A percentile compares a stretch with the other conserved stretches of the same genome.
Conservation (phyloP, 2,888 invertebrate species). For the Macropis europaea region DNA sequence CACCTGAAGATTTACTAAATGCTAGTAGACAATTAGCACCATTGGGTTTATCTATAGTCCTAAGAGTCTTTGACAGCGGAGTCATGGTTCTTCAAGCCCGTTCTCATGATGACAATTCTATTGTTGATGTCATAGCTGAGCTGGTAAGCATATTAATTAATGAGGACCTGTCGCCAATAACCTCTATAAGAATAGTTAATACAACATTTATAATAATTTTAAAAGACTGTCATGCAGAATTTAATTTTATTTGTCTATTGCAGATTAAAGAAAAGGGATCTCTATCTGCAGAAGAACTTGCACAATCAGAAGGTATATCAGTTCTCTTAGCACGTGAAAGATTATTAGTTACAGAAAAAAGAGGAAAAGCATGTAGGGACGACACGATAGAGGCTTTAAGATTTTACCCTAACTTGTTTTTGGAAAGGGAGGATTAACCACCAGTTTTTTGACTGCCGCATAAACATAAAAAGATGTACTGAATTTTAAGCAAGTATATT, state of each 20-base stretch:
- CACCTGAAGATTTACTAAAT: conserved; percentile 97
- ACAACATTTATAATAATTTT: no score
- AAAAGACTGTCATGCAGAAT: background rate
- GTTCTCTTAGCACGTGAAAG: conserved; percentile 94
- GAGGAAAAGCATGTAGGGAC: conserved; percentile 94
- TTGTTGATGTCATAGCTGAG: conserved; percentile 85
- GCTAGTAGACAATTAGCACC: conserved; percentile 89
- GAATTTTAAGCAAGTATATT: conserved; percentile 6
- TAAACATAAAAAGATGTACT: conserved; percentile 1
- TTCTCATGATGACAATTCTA: conserved; percentile 86
- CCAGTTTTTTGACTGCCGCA: background rate
- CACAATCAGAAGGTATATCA: conserved; percentile 91
- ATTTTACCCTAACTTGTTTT: conserved; percentile 95
- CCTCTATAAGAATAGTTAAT: no score
- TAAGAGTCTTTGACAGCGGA: conserved; percentile 95
- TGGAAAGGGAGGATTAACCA: conserved; percentile 77
- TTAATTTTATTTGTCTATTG: conserved; percentile 6
- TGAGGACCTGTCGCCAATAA: no score
- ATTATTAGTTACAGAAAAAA: conserved; percentile 91
- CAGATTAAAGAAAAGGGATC: conserved; percentile 86
- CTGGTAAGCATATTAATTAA: conserved; percentile 81
- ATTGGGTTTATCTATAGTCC: conserved; percentile 86
- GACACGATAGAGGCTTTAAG: conserved; percentile 96
- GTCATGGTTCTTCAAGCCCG: conserved; percentile 95
- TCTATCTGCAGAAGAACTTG: conserved; percentile 92